Conservation (phyloP, 2,888 invertebrate genomes). For the Mayetiola destructor region DNA sequence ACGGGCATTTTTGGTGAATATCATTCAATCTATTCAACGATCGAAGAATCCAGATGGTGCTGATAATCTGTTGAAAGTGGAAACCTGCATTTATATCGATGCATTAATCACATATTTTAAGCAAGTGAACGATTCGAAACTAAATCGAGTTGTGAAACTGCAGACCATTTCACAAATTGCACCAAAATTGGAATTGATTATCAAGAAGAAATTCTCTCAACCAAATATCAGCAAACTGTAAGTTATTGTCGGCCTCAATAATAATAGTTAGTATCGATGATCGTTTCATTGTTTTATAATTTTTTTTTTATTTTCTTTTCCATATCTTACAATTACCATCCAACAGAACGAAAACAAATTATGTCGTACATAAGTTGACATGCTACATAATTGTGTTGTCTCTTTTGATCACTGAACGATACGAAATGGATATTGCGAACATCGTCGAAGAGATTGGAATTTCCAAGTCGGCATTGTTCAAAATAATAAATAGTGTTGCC, state of each 20-base stretch:
- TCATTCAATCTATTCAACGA: slow-evolving; percentile 15
- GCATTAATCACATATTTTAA: slow-evolving; percentile 21
- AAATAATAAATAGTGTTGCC: neutral
- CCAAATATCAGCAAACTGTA: slow-evolving; percentile 16
- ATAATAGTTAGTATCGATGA: neutral
- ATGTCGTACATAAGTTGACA: slow-evolving; percentile 28
- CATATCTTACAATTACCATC: neutral
- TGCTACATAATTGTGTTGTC: slow-evolving; percentile 30
- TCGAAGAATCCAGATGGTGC: slow-evolving; percentile 13
- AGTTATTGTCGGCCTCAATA: neutral
- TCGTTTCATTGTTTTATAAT: neutral
- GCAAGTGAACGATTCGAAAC: neutral
- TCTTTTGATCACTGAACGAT: slow-evolving; percentile 25
- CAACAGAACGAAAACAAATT: slow-evolving; percentile 24
- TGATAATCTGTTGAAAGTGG: slow-evolving; percentile 24
- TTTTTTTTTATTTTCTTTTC: neutral
- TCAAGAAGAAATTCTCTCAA: slow-evolving; percentile 26
- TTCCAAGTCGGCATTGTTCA: neutral
- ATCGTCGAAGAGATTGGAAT: neutral
- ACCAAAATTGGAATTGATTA: slow-evolving; percentile 31
- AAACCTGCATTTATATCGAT: slow-evolving; percentile 31
- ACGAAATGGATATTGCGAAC: slow-evolving; percentile 23
- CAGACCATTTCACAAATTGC: slow-evolving; percentile 26
- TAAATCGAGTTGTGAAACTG: neutral
- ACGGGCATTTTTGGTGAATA: slow-evolving; percentile 24